Conservation (phyloP, 35 echinoderm and acorn worm genomes). For the Strongylocentrotus purpuratus region DNA sequence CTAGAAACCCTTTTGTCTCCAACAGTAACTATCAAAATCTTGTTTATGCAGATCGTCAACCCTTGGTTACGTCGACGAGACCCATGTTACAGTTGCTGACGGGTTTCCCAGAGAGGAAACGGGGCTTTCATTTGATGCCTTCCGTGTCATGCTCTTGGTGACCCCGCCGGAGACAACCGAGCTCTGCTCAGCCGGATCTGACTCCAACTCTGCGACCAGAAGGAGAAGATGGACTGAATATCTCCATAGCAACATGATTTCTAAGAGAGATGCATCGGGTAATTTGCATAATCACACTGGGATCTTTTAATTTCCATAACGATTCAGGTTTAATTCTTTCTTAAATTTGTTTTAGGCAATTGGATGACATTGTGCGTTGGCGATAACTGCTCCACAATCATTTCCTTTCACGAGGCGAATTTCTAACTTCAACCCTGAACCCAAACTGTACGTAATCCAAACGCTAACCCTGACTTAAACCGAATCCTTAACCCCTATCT, state of each 20-base stretch:
- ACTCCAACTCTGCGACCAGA: neutral
- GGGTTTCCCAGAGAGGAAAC: slow-evolving; percentile 52
- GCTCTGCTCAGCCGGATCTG: slow-evolving; percentile 53
- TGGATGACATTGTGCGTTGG: no score
- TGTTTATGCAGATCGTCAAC: neutral
- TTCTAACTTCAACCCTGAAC: no score
- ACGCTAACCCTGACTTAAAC: no score
- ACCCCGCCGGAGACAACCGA: slow-evolving; percentile 69
- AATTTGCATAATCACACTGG: no score
- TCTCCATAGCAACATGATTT: neutral
- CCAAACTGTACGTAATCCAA: no score
- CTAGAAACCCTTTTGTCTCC: no score
- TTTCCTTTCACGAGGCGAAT: no score
- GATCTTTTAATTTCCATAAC: no score
- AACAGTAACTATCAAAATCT: neutral
- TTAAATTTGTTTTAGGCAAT: no score
- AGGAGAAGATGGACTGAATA: neutral
- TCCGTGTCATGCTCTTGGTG: slow-evolving; percentile 75
- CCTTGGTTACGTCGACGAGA: slow-evolving; percentile 66
- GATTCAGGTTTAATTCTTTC: no score
- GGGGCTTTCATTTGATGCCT: slow-evolving; percentile 26
- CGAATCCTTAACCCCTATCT: no score
- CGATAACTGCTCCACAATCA: no score
- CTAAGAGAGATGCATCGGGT: neutral
- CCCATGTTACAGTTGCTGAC: slow-evolving; percentile 56